These are phyloP conservation scores for Rhynchopsitta pachyrhyncha DNA, from an alignment of 2,113 vertebrate species.

Conservation along the genomic window DNA sequence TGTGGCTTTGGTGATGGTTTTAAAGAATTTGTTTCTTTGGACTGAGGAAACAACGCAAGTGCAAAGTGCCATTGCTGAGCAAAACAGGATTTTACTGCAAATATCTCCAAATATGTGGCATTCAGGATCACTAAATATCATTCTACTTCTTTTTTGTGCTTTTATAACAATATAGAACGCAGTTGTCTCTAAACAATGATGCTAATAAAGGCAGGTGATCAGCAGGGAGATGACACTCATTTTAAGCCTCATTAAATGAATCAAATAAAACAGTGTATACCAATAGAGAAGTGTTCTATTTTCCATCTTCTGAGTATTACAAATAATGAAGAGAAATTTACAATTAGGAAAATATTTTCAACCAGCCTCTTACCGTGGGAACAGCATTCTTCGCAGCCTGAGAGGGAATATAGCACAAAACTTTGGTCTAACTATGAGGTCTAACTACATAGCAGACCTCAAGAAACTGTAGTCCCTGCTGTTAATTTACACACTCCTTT, in stretches of 20 bases:
- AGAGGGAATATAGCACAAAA: not conserved
- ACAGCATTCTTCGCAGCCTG: not conserved
- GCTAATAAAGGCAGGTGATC: not conserved
- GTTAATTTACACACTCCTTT: not conserved
- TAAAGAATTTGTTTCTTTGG: not conserved
- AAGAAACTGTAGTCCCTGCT: not conserved
- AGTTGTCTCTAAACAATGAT: not conserved
- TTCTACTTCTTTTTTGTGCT: not conserved
- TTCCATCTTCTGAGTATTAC: not conserved
- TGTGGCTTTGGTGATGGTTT: not conserved
- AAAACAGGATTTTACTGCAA: not conserved
- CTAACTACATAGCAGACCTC: not conserved
- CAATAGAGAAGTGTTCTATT: not conserved
- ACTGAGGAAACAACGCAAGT: not conserved
- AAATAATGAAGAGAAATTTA: not conserved
- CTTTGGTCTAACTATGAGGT: not conserved
- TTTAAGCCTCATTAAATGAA: not conserved
- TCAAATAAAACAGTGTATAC: not conserved
- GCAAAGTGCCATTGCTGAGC: not conserved
- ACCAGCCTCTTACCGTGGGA: not conserved
- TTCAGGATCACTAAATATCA: not conserved
- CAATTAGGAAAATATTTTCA: not conserved
- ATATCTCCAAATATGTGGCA: not conserved
- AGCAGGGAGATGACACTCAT: not conserved
- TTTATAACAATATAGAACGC: not conserved